Evolutionary conservation across 2,113 vertebrate species (phyloP).

Genomic region (Brachirus orientalis): DNA sequence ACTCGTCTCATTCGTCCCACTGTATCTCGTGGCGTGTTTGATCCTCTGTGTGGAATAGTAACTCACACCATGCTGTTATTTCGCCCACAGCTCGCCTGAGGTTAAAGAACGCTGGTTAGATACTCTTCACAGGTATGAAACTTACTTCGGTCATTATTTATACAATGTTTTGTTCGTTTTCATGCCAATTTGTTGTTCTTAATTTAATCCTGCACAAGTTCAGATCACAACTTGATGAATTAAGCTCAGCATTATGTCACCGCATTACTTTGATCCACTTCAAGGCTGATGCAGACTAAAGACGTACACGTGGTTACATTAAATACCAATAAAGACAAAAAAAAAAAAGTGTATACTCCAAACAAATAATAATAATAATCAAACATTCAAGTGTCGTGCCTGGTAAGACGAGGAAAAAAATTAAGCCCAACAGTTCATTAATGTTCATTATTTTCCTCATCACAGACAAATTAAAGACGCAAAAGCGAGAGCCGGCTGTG

Average conservation of each 20-base stretch:
- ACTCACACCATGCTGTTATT: slow-evolving; percentile 80
- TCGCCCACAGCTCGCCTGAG: slow-evolving; percentile 76
- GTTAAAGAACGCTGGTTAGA: slow-evolving; percentile 86
- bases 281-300: not conserved
- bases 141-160: not conserved
- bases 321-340: no score
- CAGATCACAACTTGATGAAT: no score
- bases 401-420: no score
- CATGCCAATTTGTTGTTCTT: no score
- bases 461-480: slow-evolving; percentile 79
- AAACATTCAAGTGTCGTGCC: no score
- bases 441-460: not conserved
- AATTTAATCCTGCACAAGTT: no score
- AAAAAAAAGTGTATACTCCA: no score
- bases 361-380: no score
- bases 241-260: no score
- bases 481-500: slow-evolving; percentile 61
- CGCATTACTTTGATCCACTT: not conserved
- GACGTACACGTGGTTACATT: no score
- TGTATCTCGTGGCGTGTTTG: not conserved
- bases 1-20: slow-evolving; percentile 59
- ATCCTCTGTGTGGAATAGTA: slow-evolving; percentile 70
- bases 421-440: no score
- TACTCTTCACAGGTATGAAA: slow-evolving; percentile 85
- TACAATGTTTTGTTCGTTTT: no score